phyloP scores from a whole-genome alignment of 2,797 vertebrate genomes.

The Leptodactylus fallax region DNA sequence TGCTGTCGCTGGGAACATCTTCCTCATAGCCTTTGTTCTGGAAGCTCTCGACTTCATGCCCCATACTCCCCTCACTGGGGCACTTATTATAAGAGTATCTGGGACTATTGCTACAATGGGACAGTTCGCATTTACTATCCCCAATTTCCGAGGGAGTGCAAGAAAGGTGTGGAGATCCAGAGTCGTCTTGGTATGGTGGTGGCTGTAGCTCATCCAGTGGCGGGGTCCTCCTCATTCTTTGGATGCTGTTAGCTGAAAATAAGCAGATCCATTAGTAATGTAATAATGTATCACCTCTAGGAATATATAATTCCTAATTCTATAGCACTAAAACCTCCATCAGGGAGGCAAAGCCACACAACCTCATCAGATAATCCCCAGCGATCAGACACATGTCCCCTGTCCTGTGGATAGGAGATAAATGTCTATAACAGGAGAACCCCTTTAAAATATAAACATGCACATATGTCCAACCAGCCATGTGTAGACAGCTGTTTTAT shows the following conservation, averaged over 20 bases:
- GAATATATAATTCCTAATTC: background rate
- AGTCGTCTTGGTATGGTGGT: constrained; percentile 94
- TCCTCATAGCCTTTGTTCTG: constrained; percentile 95
- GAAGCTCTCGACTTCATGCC: constrained; percentile 88
- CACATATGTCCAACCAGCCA: no score
- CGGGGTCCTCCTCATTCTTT: constrained; percentile 95
- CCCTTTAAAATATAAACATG: no score
- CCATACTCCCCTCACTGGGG: constrained; percentile 88
- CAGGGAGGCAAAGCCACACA: no score
- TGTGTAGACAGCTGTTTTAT: no score
- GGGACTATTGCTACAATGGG: constrained; percentile 90
- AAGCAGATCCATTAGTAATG: constrained; percentile 24
- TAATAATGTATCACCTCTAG: background rate
- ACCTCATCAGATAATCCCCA: background rate
- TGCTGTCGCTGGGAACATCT: constrained; percentile 95
- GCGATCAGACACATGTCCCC: no score
- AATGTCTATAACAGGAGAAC: no score
- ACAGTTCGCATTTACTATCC: constrained; percentile 91
- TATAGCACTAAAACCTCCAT: no score
- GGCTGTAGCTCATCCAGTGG: constrained; percentile 95
- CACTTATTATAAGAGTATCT: constrained; percentile 89
- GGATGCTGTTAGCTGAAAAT: constrained; percentile 89
- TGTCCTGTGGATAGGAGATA: no score
- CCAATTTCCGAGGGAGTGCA: constrained; percentile 91
- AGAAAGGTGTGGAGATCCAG: constrained; percentile 92